Base-by-base conservation (phyloP, 2,797 vertebrate genomes). In the Labeo calbasu region DNA sequence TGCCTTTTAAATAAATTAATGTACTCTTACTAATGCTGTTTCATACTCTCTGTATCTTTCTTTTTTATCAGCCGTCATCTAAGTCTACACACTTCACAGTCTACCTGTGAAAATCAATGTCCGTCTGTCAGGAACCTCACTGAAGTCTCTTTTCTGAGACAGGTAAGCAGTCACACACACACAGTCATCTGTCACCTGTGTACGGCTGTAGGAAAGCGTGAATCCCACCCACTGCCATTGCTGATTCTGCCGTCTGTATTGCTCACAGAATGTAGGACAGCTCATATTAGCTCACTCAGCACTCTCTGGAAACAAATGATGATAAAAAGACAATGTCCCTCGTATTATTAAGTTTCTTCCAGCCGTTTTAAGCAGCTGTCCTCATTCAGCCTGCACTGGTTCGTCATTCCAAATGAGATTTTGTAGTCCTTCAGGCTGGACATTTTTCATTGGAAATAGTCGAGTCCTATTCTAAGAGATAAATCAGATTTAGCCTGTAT, bases 171-270 rank as follows among this genome's bases (percentile, higher is more conserved):
- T 77, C n/a, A 43, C 25, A 40, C 51, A 40, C 51, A 53, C 28
- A 21, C 15, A n/a, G 19, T 61, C 76, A 77, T 63, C 55, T 13
- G 76, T 77, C 76, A 77, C 55, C 51, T 53, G 51, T 70, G 40
- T 70, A 70, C 3, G 1, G 13, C 12, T 48, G 55, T 25, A 8
- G 17, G 25, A 51, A 36, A 51, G 46, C 0, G 17, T 70, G 51
- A 57, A 73, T 61, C 43, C 69, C 65, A 59, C 28, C 17, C 17
- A 68, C 78, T 43, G 28, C 9, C 32, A 50, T 4, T 28, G 19
- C 15, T 51, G 55, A 51, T 63, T 50, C 43, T 17, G 53, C 6
- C 40, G 2, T 46, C 51, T 57, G 51, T 59, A 28, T 77, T 21
- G 1, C 32, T 40, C 28, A 43, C 32, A 23, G 43, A 40, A 82